Conservation (phyloP, 2,113 vertebrate genomes). For the Tragelaphus buxtoni region DNA sequence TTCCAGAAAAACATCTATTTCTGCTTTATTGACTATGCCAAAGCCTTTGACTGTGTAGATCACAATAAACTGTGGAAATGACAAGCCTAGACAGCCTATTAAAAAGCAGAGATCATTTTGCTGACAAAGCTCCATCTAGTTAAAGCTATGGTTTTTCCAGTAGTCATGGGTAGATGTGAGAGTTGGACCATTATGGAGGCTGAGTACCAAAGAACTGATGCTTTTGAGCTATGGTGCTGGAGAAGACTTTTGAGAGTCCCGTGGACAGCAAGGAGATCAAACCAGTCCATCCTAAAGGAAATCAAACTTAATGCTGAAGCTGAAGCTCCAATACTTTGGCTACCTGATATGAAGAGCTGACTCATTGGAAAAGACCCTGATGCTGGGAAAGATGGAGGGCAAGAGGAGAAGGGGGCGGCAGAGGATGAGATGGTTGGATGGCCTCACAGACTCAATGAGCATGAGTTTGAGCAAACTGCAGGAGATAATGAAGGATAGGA, state of each 20-base stretch:
- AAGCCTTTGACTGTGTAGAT: too few relatives aligned
- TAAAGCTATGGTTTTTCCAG: not conserved
- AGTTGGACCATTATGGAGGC: not conserved
- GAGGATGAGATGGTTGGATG: not conserved
- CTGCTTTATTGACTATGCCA: too few relatives aligned
- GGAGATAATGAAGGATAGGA: not conserved
- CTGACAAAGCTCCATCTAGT: not conserved
- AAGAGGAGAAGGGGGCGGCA: not conserved
- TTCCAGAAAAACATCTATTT: too few relatives aligned
- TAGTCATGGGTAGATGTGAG: not conserved
- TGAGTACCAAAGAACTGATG: not conserved
- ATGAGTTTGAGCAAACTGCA: not conserved
- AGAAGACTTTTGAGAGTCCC: not conserved
- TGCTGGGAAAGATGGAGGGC: not conserved
- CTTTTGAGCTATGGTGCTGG: not conserved
- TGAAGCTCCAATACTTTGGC: not conserved
- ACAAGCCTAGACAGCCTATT: not conserved
- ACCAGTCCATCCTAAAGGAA: not conserved
- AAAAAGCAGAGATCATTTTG: not conserved
- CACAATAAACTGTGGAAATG: not conserved
- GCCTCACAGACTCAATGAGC: not conserved
- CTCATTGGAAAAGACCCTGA: not conserved
- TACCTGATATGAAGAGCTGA: not conserved
- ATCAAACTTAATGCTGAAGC: not conserved
- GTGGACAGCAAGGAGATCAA: not conserved